Conservation (phyloP, 2,888 invertebrate genomes). For the Caenorhabditis angaria region DNA sequence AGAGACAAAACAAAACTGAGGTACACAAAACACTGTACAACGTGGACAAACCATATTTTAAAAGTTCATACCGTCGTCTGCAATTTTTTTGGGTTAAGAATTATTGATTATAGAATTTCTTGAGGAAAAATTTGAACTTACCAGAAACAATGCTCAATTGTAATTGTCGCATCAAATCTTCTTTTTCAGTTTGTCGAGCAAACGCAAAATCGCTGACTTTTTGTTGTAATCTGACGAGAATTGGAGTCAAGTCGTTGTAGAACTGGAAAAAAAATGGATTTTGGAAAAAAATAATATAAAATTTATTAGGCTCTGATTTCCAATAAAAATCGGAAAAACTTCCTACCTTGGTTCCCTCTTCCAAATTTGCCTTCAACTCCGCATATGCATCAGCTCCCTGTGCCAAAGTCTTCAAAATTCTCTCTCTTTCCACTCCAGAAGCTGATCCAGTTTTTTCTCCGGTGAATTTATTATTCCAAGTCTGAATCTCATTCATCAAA, state of each 20-base stretch:
- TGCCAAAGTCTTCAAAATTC: slow-evolving; percentile 81
- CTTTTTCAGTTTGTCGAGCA: slow-evolving; percentile 97
- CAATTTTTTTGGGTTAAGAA: not conserved
- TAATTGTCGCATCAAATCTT: slow-evolving; percentile 92
- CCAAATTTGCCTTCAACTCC: slow-evolving; percentile 88
- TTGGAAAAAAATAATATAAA: no score
- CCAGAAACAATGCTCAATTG: slow-evolving; percentile 75
- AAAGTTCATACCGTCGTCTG: slow-evolving; percentile 28
- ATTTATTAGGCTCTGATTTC: no score
- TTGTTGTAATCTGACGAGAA: slow-evolving; percentile 92
- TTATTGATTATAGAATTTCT: not conserved
- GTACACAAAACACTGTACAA: slow-evolving; percentile 6
- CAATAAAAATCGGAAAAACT: not conserved
- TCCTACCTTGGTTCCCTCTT: slow-evolving; percentile 90
- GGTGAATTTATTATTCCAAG: slow-evolving; percentile 77
- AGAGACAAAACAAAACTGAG: slow-evolving; percentile 1
- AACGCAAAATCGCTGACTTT: slow-evolving; percentile 98
- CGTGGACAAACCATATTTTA: slow-evolving; percentile 11
- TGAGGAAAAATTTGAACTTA: slow-evolving; percentile 11
- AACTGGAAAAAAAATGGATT: slow-evolving; percentile 75
- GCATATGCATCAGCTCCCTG: slow-evolving; percentile 90
- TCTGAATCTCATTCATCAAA: slow-evolving; percentile 79
- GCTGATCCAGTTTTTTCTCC: slow-evolving; percentile 78
- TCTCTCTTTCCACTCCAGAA: slow-evolving; percentile 63
- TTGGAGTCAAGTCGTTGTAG: slow-evolving; percentile 79